phyloP scores from a whole-genome alignment of 2,113 vertebrate species.

The Lampris megalopsis region DNA sequence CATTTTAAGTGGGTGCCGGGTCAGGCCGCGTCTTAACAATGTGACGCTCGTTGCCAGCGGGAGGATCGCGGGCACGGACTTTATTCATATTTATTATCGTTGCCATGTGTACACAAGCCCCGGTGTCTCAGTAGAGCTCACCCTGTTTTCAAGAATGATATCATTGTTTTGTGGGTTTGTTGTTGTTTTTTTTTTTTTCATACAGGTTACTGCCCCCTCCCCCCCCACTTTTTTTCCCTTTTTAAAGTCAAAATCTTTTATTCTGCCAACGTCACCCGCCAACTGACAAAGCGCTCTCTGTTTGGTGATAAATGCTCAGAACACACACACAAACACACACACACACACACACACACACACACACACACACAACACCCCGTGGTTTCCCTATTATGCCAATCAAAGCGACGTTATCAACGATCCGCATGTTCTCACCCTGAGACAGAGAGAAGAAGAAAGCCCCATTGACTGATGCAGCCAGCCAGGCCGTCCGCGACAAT shows the following conservation, averaged over 20 bases:
- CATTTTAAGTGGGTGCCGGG: slow-evolving; percentile 7
- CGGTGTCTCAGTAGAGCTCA: not conserved
- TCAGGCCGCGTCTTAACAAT: not conserved
- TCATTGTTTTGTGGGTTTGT: slow-evolving; percentile 58
- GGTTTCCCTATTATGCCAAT: slow-evolving; percentile 67
- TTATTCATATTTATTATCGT: slow-evolving; percentile 54
- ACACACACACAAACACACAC: slow-evolving; percentile 41
- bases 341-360: too few relatives aligned
- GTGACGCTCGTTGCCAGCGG: slow-evolving; percentile 3
- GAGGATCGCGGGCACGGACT: slow-evolving; percentile 16
- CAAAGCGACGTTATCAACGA: slow-evolving; percentile 76
- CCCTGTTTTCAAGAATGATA: slow-evolving; percentile 36
- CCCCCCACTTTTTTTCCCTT: not conserved
- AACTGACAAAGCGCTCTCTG: slow-evolving; percentile 61
- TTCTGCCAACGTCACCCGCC: slow-evolving; percentile 43
- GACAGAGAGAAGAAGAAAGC: slow-evolving; percentile 75
- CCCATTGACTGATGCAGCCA: slow-evolving; percentile 77
- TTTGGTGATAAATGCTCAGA: slow-evolving; percentile 61
- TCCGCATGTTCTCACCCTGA: slow-evolving; percentile 76
- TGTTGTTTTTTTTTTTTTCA: slow-evolving; percentile 32
- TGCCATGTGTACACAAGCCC: too few relatives aligned
- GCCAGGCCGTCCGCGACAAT: slow-evolving; percentile 63
- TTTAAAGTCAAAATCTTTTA: slow-evolving; percentile 46
- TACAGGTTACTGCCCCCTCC: not conserved
- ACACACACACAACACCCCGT: slow-evolving; percentile 46